Percentiles rank a stretch among this genome's conserved stretches.
phyloP scores from a whole-genome alignment of 2,113 vertebrate genomes.

The Syrrhaptes paradoxus region DNA sequence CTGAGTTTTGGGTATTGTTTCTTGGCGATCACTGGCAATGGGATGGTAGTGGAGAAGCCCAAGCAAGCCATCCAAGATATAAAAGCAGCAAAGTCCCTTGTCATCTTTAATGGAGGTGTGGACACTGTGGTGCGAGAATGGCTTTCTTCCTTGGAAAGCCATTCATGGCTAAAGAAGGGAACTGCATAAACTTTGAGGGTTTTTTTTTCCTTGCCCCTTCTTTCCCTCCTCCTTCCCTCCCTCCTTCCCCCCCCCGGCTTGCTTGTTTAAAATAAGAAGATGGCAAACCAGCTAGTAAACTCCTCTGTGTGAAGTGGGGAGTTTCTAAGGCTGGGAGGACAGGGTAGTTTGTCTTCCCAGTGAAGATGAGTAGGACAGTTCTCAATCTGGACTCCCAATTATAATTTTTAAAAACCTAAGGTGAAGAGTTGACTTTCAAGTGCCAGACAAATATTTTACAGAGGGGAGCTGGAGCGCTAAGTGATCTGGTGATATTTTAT shows the following conservation, averaged over 20 bases:
- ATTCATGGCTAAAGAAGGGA: neutral
- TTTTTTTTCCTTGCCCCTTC: no score
- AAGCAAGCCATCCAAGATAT: neutral
- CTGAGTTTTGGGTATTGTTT: neutral
- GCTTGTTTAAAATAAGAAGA: neutral
- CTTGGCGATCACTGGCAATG: neutral
- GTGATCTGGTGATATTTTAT: neutral
- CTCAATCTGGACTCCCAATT: neutral
- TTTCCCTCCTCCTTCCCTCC: no score
- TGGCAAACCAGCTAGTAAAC: neutral
- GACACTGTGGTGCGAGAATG: neutral
- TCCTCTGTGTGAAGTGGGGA: neutral
- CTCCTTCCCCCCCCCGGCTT: neutral
- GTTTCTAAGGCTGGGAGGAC: neutral
- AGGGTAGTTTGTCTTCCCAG: neutral
- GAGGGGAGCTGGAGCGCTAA: neutral
- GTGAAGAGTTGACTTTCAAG: neutral
- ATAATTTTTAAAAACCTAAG: neutral
- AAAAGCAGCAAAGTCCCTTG: neutral
- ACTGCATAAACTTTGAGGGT: neutral
- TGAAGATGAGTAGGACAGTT: neutral
- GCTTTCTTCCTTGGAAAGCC: neutral
- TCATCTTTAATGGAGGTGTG: neutral
- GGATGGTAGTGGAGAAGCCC: neutral
- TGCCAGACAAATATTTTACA: neutral